These are phyloP conservation scores for Scelioninae gen. 2 DNA, from an alignment of 2,888 invertebrate genomes.

Conservation along the genomic window DNA sequence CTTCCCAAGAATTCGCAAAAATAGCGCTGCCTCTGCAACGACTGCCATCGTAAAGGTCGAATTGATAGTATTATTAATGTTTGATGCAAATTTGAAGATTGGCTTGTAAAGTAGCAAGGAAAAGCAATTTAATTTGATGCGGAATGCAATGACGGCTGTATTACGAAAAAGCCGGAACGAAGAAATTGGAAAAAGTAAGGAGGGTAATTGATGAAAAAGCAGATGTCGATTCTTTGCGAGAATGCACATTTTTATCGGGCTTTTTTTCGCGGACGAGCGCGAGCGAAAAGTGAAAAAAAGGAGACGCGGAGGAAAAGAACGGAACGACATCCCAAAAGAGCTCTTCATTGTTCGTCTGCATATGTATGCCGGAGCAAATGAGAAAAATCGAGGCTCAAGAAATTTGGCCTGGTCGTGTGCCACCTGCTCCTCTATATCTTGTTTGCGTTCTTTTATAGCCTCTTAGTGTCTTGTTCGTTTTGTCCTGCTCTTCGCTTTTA, in stretches of 20 bases:
- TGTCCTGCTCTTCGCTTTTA: slow-evolving; percentile 50
- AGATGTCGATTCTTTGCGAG: slow-evolving; percentile 52
- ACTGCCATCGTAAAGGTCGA: slow-evolving; percentile 10
- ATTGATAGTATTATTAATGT: slow-evolving; percentile 41
- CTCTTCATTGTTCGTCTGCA: slow-evolving; percentile 51
- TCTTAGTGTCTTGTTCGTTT: slow-evolving; percentile 53
- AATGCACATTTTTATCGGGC: slow-evolving; percentile 40
- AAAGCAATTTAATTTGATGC: slow-evolving; percentile 49
- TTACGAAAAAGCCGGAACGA: slow-evolving; percentile 29
- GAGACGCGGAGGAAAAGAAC: slow-evolving; percentile 28
- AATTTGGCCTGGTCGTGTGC: slow-evolving; percentile 58
- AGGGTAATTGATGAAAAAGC: slow-evolving; percentile 55
- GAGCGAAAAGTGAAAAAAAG: slow-evolving; percentile 25
- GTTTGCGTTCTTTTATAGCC: slow-evolving; percentile 58
- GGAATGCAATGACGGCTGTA: slow-evolving; percentile 32
- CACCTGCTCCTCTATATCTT: slow-evolving; percentile 67
- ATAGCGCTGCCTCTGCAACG: slow-evolving; percentile 2
- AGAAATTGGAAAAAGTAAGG: slow-evolving; percentile 44
- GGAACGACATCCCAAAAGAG: slow-evolving; percentile 46
- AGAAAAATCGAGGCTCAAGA: slow-evolving; percentile 53
- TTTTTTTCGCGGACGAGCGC: slow-evolving; percentile 18
- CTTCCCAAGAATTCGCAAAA: slow-evolving; percentile 6
- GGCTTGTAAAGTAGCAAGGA: slow-evolving; percentile 44
- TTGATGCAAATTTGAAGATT: slow-evolving; percentile 48
- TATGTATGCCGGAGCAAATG: slow-evolving; percentile 47